Evolutionary conservation across 2,888 invertebrate species (phyloP).

Genomic region (Hyppa rectilinea): DNA sequence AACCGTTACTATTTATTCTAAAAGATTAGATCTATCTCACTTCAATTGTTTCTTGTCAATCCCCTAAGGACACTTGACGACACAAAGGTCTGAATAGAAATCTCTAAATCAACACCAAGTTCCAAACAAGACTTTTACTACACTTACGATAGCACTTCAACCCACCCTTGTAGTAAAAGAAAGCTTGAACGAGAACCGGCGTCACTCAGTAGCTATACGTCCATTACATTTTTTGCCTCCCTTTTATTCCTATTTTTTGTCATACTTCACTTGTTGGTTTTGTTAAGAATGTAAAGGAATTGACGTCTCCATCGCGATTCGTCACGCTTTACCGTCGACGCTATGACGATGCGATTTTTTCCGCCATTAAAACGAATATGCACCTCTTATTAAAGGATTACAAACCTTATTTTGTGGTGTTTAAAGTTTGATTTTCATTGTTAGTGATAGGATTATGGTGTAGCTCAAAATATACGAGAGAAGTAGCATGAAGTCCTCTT

Average conservation of each 20-base stretch:
- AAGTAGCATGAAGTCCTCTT: slow-evolving; percentile 80
- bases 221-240: slow-evolving; percentile 66
- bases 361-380: slow-evolving; percentile 74
- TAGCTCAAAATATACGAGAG: slow-evolving; percentile 74
- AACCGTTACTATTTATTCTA: not conserved
- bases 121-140: slow-evolving; percentile 54
- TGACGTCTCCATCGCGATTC: slow-evolving; percentile 87
- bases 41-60: slow-evolving; percentile 35
- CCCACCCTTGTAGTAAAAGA: slow-evolving; percentile 60
- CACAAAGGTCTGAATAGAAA: slow-evolving; percentile 47
- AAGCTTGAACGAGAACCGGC: slow-evolving; percentile 68
- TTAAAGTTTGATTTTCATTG: slow-evolving; percentile 57
- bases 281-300: slow-evolving; percentile 85
- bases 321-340: slow-evolving; percentile 83
- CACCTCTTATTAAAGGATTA: slow-evolving; percentile 27
- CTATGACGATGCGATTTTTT: slow-evolving; percentile 87
- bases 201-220: slow-evolving; percentile 67
- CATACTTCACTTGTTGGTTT: slow-evolving; percentile 87
- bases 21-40: slow-evolving; percentile 28
- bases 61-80: slow-evolving; percentile 29
- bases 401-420: slow-evolving; percentile 14
- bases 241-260: slow-evolving; percentile 73
- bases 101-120: slow-evolving; percentile 53
- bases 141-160: slow-evolving; percentile 59
- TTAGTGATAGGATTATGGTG: slow-evolving; percentile 39